Evolutionary conservation across 1,140 invertebrate species (phyloP).

Genomic region (Helicoverpa zea): DNA sequence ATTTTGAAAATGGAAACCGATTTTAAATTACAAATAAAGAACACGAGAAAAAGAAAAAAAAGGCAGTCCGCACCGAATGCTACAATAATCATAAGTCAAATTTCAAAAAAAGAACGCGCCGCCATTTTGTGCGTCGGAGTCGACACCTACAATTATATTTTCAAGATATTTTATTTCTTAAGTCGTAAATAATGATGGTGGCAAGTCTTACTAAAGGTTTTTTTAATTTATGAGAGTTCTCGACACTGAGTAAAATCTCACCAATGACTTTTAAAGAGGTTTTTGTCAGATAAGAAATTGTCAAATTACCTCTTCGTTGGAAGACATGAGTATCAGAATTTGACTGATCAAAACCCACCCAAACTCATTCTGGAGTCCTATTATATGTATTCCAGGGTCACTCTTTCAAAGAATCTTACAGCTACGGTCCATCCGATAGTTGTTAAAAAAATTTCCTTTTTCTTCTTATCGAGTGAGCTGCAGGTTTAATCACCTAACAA

Average conservation of each 20-base stretch:
- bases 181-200: slow-evolving; percentile 67
- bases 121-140: slow-evolving; percentile 53
- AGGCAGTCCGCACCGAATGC: slow-evolving; percentile 38
- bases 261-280: no score
- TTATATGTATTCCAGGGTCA: no score
- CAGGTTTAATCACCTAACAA: no score
- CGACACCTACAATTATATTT: slow-evolving; percentile 76
- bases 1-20: slow-evolving; percentile 33
- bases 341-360: no score
- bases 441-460: no score
- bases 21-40: neutral
- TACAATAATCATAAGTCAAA: slow-evolving; percentile 62
- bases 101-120: slow-evolving; percentile 54
- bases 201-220: slow-evolving; percentile 10
- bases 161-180: slow-evolving; percentile 73
- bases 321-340: no score
- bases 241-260: neutral
- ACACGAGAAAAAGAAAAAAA: slow-evolving; percentile 17
- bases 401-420: no score
- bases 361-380: no score
- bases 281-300: no score
- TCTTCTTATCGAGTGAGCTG: no score
- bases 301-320: no score
- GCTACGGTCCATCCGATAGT: no score
- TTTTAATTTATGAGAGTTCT: neutral